phyloP scores from a whole-genome alignment of 1,140 invertebrate genomes.

The Trypoxylus dichotomus region DNA sequence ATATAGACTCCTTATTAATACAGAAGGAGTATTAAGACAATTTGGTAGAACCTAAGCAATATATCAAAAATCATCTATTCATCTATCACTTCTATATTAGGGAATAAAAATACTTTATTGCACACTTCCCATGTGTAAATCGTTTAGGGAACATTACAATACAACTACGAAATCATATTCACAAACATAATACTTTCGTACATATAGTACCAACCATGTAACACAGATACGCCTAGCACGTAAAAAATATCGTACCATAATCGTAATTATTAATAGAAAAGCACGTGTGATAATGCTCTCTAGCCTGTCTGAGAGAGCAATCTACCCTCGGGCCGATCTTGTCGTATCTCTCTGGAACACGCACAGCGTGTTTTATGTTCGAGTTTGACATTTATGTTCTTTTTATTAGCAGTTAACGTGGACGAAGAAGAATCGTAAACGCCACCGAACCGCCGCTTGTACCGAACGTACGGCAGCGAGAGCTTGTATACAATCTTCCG shows the following conservation, averaged over 20 bases:
- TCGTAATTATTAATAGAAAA: constrained; percentile 27
- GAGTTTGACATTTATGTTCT: constrained; percentile 45
- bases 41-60: no score
- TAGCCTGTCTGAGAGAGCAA: not conserved
- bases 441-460: not conserved
- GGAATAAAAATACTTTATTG: no score
- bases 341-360: constrained; percentile 45
- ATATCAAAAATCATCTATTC: no score
- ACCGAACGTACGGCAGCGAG: not conserved
- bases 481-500: not conserved
- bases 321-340: constrained; percentile 31
- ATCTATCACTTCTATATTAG: no score
- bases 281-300: constrained; percentile 20
- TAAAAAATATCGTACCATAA: not conserved
- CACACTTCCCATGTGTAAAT: no score
- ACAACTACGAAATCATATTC: no score
- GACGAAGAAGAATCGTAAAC: constrained; percentile 41
- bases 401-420: constrained; percentile 49
- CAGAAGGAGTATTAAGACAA: no score
- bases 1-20: no score
- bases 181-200: no score
- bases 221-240: not conserved
- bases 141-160: no score
- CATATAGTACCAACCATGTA: not conserved
- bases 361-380: constrained; percentile 47